Evolutionary conservation across 2,113 vertebrate species (phyloP).

Genomic region (Heloderma charlesbogerti): DNA sequence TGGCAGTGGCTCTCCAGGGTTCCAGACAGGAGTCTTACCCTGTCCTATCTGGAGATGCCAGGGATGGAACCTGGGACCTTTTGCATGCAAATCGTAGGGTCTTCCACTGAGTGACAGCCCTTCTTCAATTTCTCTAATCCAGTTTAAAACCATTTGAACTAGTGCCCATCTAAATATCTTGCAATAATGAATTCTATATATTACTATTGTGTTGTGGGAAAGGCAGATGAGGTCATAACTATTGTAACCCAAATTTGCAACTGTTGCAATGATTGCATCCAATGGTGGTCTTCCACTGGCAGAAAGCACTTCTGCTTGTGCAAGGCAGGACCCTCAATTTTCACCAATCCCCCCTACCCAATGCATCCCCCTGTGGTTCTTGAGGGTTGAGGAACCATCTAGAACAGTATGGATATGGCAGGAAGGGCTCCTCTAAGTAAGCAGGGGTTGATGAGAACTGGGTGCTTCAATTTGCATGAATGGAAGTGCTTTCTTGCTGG

Average conservation of each 20-base stretch:
- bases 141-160: neutral
- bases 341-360: too few species aligned
- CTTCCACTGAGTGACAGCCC: neutral
- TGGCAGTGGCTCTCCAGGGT: neutral
- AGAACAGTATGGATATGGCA: too few species aligned
- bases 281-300: too few species aligned
- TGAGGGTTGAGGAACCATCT: too few species aligned
- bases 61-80: neutral
- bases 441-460: too few species aligned
- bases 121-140: neutral
- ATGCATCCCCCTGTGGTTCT: too few species aligned
- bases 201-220: too few species aligned
- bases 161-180: neutral
- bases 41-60: neutral
- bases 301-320: too few species aligned
- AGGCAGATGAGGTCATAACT: neutral
- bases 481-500: neutral
- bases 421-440: too few species aligned
- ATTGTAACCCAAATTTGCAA: neutral
- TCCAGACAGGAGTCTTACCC: neutral
- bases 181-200: neutral
- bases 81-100: neutral
- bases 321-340: too few species aligned
- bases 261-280: too few species aligned
- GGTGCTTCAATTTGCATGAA: too few species aligned